These are phyloP conservation scores for Hirundichthys speculiger DNA, from an alignment of 2,113 vertebrate species.

Conservation along the genomic window DNA sequence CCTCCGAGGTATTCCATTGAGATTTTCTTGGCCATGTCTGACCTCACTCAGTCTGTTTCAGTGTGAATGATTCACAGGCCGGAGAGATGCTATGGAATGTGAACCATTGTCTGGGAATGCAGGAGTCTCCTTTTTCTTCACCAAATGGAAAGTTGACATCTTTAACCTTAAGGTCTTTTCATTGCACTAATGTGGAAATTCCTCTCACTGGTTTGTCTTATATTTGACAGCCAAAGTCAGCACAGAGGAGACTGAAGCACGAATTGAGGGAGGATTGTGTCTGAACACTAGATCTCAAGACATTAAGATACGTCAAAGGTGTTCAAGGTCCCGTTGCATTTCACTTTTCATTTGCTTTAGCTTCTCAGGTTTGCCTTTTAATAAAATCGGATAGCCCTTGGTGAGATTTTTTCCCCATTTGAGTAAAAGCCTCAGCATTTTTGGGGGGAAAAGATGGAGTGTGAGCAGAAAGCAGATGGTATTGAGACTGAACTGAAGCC, in stretches of 20 bases:
- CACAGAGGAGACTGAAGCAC: constrained; percentile 12
- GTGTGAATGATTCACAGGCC: constrained; percentile 71
- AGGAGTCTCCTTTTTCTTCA: constrained; percentile 71
- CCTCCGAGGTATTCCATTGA: constrained; percentile 57
- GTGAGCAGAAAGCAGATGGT: constrained; percentile 73
- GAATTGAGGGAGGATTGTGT: constrained; percentile 25
- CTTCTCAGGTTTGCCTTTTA: constrained; percentile 41
- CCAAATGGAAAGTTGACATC: constrained; percentile 73
- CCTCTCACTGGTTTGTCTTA: constrained; percentile 24
- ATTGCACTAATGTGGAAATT: constrained; percentile 33
- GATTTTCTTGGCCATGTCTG: constrained; percentile 37
- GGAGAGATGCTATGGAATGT: constrained; percentile 74
- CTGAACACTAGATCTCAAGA: constrained; percentile 35
- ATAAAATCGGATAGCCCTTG: constrained; percentile 44
- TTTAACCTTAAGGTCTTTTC: constrained; percentile 57
- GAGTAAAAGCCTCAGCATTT: constrained; percentile 50
- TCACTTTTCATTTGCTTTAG: constrained; percentile 27
- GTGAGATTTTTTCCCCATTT: constrained; percentile 35
- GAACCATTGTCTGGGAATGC: constrained; percentile 83
- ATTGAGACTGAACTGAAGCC: constrained; percentile 62
- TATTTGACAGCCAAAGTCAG: constrained; percentile 45
- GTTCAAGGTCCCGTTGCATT: constrained; percentile 26
- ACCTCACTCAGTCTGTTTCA: constrained; percentile 44
- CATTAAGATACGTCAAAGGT: constrained; percentile 19
- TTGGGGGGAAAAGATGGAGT: constrained; percentile 46